Conservation (phyloP, 1,140 invertebrate genomes). For the Aphis gossypii region DNA sequence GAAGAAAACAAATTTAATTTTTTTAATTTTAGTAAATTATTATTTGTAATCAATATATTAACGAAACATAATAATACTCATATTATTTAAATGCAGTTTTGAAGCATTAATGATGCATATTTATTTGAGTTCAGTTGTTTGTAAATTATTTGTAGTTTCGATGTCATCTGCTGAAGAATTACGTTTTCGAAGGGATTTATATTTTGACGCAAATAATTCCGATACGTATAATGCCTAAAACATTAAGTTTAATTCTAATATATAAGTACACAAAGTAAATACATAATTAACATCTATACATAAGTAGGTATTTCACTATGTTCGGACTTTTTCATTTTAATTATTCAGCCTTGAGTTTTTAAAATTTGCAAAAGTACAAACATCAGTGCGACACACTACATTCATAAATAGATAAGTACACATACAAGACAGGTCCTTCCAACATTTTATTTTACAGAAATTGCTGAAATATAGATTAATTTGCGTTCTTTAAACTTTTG, state of each 20-base stretch:
- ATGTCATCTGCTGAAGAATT: conserved; percentile 47
- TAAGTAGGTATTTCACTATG: neutral
- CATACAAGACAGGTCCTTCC: neutral
- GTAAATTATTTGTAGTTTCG: conserved; percentile 39
- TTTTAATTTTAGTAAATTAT: neutral
- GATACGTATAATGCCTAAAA: conserved; percentile 54
- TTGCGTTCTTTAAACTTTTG: neutral
- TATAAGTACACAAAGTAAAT: neutral
- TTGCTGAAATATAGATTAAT: neutral
- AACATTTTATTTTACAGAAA: neutral
- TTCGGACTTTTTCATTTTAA: neutral
- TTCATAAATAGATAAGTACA: neutral
- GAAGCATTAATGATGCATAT: neutral
- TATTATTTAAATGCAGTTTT: neutral
- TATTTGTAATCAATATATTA: conserved; percentile 17
- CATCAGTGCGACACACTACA: neutral
- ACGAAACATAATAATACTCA: neutral
- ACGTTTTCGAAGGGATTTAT: conserved; percentile 52
- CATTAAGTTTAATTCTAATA: conserved; percentile 47
- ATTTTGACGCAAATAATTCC: conserved; percentile 44
- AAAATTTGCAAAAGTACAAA: conserved; percentile 20
- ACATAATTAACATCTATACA: neutral
- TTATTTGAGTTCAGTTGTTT: conserved; percentile 52
- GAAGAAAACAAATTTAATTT: neutral
- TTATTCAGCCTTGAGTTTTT: neutral